Evolutionary conservation across 2,888 invertebrate genomes (phyloP), one percentile per base, ranked within the genome.

Genomic region (Netelia inedita): DNA sequence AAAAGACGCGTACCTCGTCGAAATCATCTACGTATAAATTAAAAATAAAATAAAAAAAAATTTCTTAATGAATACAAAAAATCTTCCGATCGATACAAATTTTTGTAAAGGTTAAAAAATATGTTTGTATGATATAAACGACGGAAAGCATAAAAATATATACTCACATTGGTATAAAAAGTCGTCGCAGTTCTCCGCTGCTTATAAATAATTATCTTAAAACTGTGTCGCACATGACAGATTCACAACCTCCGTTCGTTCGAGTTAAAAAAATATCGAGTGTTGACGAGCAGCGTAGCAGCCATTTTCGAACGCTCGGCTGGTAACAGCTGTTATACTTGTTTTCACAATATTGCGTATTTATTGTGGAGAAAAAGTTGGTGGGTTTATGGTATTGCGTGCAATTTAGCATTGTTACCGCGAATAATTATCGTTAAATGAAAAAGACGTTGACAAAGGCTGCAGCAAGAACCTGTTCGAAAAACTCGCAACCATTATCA

Each of bases 1-100:
- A 92, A 97, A 97, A 0, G 97, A 96, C 53, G 92, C 89, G 84
- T 93, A 94, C 46, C 94, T 91, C 65, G 93, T 93, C 2, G 93
- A 91, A 81, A 91, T 92, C 93, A 93, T 93, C 89, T 89, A 83
- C 59, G 85, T 83, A 57, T 53, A 8, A 59, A 35, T 46, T 1
- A 66, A 50, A 21, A 16, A 50, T 2, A 73, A 55, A 41, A 59
- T 53, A 43, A 19, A 21, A 10, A 21, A 65, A 46, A 19, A 69
- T 19, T 9, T 68, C 35, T 11, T n/a, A 46, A 28, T 11, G 3
- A 19, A 14, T 23, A n/a, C 19, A 1, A 28, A 59, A 65, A 46
- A 16, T 53, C 16, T 16, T 35, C 5, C 2, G 11, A 14, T 53
- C 16, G 53, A 50, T 10, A 11, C n/a, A 46, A 43, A 16, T 14